phyloP scores from a whole-genome alignment of 2,888 invertebrate species.

The Augiades crinisus region DNA sequence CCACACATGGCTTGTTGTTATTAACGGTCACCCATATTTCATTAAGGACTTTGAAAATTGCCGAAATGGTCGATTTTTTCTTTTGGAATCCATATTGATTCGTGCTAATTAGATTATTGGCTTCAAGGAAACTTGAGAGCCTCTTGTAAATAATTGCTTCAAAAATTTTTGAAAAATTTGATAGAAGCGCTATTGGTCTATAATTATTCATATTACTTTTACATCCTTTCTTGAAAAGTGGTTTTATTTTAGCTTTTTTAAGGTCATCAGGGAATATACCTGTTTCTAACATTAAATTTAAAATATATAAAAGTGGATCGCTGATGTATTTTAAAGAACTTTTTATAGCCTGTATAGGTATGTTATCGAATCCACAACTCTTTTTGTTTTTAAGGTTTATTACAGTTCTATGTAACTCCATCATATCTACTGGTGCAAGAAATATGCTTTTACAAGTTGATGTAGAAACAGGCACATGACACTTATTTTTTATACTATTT shows the following conservation, averaged over 20 bases:
- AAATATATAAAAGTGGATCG: not conserved
- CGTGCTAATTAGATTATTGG: not conserved
- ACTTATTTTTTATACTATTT: too few species aligned
- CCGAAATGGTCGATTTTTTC: not conserved
- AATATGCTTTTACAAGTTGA: not conserved
- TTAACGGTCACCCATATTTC: not conserved
- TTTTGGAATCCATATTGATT: not conserved
- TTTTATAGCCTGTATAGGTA: not conserved
- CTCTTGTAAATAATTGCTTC: not conserved
- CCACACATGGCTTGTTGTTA: not conserved
- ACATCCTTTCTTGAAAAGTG: not conserved
- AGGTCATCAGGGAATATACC: not conserved
- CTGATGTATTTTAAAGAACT: not conserved
- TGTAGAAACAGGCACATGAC: too few species aligned
- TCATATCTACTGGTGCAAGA: not conserved
- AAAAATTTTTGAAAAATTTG: conserved; percentile 2
- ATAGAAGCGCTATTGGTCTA: not conserved
- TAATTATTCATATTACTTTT: not conserved
- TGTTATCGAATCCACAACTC: not conserved
- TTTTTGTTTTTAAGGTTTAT: not conserved
- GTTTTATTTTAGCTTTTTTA: conserved; percentile 1
- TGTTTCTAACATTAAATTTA: not conserved
- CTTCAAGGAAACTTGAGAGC: not conserved
- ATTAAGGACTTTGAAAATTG: not conserved
- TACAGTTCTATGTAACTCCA: not conserved